Conservation (phyloP, 2,113 vertebrate genomes). For the Corvus moneduloides region DNA sequence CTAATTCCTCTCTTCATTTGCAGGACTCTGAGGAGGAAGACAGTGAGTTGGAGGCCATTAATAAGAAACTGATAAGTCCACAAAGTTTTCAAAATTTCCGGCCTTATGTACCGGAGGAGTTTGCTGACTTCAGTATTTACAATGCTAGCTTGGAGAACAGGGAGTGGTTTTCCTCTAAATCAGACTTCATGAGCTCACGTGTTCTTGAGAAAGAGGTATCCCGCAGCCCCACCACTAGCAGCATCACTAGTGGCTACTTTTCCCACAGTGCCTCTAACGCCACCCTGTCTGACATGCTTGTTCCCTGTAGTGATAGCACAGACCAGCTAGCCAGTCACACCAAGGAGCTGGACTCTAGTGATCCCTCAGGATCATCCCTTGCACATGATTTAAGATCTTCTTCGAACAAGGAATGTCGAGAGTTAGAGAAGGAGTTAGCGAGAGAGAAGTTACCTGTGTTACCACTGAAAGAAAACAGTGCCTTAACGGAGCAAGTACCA, state of each 20-base stretch:
- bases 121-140: conserved; percentile 97
- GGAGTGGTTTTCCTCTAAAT: conserved; percentile 79
- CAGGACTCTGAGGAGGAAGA: conserved; percentile 93
- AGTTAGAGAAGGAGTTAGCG: conserved; percentile 62
- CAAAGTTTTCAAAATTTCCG: conserved; percentile 72
- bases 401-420: conserved; percentile 71
- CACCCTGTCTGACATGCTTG: conserved; percentile 90
- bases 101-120: conserved; percentile 90
- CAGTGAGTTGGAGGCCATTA: conserved; percentile 68
- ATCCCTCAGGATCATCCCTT: conserved; percentile 26
- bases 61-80: conserved; percentile 66
- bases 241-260: conserved; percentile 96
- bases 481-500: conserved; percentile 70
- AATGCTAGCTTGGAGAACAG: conserved; percentile 89
- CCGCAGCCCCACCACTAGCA: conserved; percentile 94
- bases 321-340: conserved; percentile 81
- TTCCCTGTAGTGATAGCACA: conserved; percentile 88
- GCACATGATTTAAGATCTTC: conserved; percentile 46
- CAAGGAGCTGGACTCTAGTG: conserved; percentile 67
- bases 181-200: conserved; percentile 74
- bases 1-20: conserved; percentile 11
- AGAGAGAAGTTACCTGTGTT: conserved; percentile 35
- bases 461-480: conserved; percentile 75
- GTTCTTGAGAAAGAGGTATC: conserved; percentile 82
- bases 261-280: conserved; percentile 96